Percentiles rank a stretch among this genome's conserved stretches.
Conservation (phyloP, 2,888 invertebrate genomes). For the Thera obeliscata region DNA sequence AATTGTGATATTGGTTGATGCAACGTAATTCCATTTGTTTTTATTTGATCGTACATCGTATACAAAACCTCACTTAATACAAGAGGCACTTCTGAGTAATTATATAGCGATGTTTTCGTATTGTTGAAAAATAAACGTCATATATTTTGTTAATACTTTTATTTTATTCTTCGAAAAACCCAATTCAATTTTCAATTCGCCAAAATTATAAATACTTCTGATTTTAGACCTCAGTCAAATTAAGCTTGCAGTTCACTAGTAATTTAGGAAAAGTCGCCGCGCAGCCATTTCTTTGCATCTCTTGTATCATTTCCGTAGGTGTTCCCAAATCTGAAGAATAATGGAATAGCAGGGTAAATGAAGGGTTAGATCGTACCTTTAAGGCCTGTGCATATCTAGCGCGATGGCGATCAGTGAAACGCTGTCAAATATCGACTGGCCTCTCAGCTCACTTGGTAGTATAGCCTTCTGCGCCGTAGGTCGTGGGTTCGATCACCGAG, state of each 20-base stretch:
- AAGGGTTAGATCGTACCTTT: slow-evolving; percentile 31
- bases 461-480: no score
- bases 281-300: slow-evolving; percentile 89
- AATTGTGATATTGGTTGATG: slow-evolving; percentile 27
- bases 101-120: slow-evolving; percentile 5
- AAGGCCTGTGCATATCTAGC: no score
- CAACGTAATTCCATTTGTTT: slow-evolving; percentile 12
- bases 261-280: slow-evolving; percentile 83
- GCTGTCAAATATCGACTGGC: no score
- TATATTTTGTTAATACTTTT: slow-evolving; percentile 19
- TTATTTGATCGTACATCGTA: neutral
- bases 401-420: no score
- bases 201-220: slow-evolving; percentile 42
- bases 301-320: slow-evolving; percentile 90
- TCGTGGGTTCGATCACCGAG: no score
- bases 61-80: no score
- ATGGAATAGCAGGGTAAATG: slow-evolving; percentile 6
- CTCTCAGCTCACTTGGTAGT: no score
- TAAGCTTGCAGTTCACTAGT: slow-evolving; percentile 14
- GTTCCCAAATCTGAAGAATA: slow-evolving; percentile 86
- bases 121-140: slow-evolving; percentile 25
- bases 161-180: slow-evolving; percentile 30
- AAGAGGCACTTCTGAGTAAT: neutral
- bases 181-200: slow-evolving; percentile 36
- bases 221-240: slow-evolving; percentile 42